These are phyloP conservation scores for Enteromius treurensis DNA, from an alignment of 2,797 vertebrate species.

Conservation along the genomic window DNA sequence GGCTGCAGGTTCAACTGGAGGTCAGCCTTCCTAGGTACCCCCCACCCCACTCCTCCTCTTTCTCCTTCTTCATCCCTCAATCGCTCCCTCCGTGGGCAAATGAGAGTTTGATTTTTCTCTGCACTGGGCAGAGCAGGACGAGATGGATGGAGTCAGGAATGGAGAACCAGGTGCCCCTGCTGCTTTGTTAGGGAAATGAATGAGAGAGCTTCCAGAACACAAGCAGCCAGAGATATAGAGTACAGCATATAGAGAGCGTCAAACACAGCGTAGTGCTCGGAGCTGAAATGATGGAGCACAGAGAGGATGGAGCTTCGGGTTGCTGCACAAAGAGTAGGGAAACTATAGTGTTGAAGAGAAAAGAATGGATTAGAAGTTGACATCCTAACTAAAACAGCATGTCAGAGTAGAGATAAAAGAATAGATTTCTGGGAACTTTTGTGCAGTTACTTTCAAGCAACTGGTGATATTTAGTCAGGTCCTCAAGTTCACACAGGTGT, in stretches of 20 bases:
- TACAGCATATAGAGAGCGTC: not conserved
- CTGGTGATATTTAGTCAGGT: not conserved
- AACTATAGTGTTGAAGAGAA: not conserved
- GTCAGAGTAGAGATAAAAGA: not conserved
- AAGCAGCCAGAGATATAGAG: slow-evolving; percentile 76
- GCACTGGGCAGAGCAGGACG: slow-evolving; percentile 84
- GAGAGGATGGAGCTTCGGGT: not conserved
- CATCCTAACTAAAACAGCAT: not conserved
- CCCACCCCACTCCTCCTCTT: slow-evolving; percentile 75
- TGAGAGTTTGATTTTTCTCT: slow-evolving; percentile 77
- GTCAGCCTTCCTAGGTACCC: slow-evolving; percentile 92
- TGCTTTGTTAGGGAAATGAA: slow-evolving; percentile 94
- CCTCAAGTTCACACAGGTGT: not conserved
- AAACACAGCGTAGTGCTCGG: not conserved
- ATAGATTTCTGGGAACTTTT: not conserved
- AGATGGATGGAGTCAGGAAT: slow-evolving; percentile 92
- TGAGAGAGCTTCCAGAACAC: slow-evolving; percentile 81
- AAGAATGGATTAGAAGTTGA: not conserved
- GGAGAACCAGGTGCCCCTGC: slow-evolving; percentile 83
- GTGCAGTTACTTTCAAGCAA: not conserved
- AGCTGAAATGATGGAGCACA: not conserved
- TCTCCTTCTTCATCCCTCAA: slow-evolving; percentile 39
- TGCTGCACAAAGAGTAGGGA: not conserved
- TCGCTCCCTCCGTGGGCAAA: slow-evolving; percentile 61
- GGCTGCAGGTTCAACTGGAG: slow-evolving; percentile 86